Base-by-base conservation (phyloP, 2,797 vertebrate species). In the Paramormyrops hopkinsi region DNA sequence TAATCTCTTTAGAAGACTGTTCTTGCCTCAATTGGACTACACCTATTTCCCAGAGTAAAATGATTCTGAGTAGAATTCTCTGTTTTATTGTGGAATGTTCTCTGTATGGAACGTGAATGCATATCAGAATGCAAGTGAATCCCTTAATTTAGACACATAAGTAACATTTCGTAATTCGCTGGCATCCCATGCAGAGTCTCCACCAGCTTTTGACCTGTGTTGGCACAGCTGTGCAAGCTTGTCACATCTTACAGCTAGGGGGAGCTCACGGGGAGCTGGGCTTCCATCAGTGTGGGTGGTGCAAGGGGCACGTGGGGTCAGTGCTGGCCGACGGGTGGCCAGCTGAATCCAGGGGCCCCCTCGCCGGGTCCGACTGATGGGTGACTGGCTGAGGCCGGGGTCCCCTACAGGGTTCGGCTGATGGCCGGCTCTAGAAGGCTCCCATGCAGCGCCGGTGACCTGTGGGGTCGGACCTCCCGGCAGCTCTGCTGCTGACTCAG, bases 331-430 rank as follows among this genome's bases (percentile, higher is more conserved):
- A 46, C n/a, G 37, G 87, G 37, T 29, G 56, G 41, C 56, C n/a
- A 6, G 82, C n/a, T 94, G 25, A 50, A 73, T 11, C 53, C 19
- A 17, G 85, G 50, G 85, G 11, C 50, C 25, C 84, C 12, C n/a
- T 51, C 25, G 50, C 12, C 5, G 25, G 46, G 46, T 53, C 12
- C 5, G 11, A n/a, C 19, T 29, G 84, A 50, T 25, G 46, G 12
- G 25, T 33, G 46, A 25, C 41, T 83, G 25, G n/a, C 12, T 86
- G 46, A 29, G 46, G 11, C 22, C 3, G 25, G 46, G 84, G 46
- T n/a, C 48, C 84, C 69, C 33, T 5, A 37, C 33, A 33, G 69
- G 69, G 69, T 73, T 12, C 33, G 29, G 33, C 22, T 82, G 76
- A 87, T 3, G 29, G 87, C 37, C 19, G 56, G 41, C 86, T 25